Conservation (phyloP, 2,797 vertebrate genomes). For the Yasuhikotakia modesta region DNA sequence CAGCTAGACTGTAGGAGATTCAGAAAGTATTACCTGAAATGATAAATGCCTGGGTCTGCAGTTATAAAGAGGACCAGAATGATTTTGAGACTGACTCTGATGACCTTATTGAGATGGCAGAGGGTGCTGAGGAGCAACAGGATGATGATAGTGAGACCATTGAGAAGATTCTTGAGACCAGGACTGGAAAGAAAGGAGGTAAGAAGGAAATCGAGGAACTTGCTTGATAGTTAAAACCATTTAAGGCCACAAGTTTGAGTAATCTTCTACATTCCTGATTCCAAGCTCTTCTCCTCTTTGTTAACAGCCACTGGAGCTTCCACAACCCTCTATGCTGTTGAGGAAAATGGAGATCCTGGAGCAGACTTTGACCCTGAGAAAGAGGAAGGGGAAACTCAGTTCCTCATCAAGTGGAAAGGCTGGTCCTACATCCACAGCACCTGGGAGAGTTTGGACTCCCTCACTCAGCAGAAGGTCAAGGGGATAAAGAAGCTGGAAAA, state of each 20-base stretch:
- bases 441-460: conserved; percentile 96
- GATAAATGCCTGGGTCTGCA: conserved; percentile 58
- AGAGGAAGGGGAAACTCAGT: conserved; percentile 90
- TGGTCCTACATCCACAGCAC: conserved; percentile 99
- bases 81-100: conserved; percentile 99
- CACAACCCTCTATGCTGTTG: conserved; percentile 88
- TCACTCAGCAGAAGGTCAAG: conserved; percentile 95
- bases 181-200: conserved; percentile 91
- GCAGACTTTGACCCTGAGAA: conserved; percentile 86
- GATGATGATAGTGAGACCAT: conserved; percentile 97
- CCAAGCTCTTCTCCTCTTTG: not conserved
- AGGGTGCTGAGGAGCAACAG: conserved; percentile 88
- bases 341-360: conserved; percentile 88
- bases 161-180: conserved; percentile 91
- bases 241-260: too few species aligned
- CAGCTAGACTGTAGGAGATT: not conserved
- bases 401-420: conserved; percentile 98
- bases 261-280: not conserved
- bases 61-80: conserved; percentile 98
- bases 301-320: conserved; percentile 85
- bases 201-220: not conserved
- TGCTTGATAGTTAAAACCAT: too few species aligned
- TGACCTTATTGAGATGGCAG: conserved; percentile 97
- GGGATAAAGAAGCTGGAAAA: conserved; percentile 97
- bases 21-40: not conserved